These are phyloP conservation scores for Acanthacorydalis orientalis DNA, from an alignment of 2,888 invertebrate species.

Conservation along the genomic window DNA sequence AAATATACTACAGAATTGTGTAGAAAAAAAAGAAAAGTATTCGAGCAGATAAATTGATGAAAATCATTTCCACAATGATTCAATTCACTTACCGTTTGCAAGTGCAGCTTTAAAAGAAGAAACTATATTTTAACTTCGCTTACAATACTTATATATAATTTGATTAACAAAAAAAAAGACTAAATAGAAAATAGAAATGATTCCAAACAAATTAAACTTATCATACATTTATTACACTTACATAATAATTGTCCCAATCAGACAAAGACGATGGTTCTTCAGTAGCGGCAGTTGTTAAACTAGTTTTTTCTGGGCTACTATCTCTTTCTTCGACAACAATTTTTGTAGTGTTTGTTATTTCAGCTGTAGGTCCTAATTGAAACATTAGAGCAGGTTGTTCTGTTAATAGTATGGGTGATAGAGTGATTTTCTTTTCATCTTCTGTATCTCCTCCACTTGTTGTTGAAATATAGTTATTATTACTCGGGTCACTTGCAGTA, in stretches of 20 bases:
- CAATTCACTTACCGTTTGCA: not conserved
- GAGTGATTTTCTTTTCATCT: slow-evolving; percentile 29
- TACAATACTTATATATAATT: too few species aligned
- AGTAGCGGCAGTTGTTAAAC: slow-evolving; percentile 41
- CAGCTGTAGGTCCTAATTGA: slow-evolving; percentile 37
- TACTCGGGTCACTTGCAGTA: slow-evolving; percentile 46
- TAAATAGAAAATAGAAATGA: not conserved
- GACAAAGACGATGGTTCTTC: slow-evolving; percentile 71
- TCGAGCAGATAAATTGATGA: too few species aligned
- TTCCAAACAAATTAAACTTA: slow-evolving; percentile 1
- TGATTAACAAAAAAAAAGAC: not conserved
- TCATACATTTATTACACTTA: slow-evolving; percentile 18
- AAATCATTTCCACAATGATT: too few species aligned
- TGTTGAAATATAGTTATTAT: slow-evolving; percentile 35
- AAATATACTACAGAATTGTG: too few species aligned
- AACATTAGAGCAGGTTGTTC: slow-evolving; percentile 34
- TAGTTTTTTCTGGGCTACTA: slow-evolving; percentile 31
- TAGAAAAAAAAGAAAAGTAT: too few species aligned
- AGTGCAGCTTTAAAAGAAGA: not conserved
- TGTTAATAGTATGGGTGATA: slow-evolving; percentile 15
- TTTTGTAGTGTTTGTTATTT: slow-evolving; percentile 17
- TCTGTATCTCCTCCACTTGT: slow-evolving; percentile 53
- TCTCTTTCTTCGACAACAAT: slow-evolving; percentile 18
- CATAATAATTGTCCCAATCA: slow-evolving; percentile 93
- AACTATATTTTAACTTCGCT: not conserved